phyloP scores from a whole-genome alignment of 2,888 invertebrate species.

The Microctonus brassicae region DNA sequence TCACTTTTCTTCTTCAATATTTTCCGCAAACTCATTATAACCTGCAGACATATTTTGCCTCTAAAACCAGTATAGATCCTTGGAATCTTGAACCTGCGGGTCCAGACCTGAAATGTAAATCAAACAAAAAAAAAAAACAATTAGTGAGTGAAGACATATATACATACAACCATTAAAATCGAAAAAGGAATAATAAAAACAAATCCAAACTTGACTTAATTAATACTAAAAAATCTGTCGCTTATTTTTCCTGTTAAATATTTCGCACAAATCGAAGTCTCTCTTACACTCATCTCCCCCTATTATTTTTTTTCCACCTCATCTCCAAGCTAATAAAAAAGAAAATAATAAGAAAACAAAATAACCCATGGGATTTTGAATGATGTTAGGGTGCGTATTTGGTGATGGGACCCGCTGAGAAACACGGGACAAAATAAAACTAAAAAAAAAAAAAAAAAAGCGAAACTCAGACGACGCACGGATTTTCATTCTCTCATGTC shows the following conservation, averaged over 20 bases:
- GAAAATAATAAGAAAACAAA: slow-evolving; percentile 12
- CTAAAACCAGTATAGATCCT: slow-evolving; percentile 65
- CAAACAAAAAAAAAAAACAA: slow-evolving; percentile 22
- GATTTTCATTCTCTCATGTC: slow-evolving; percentile 41
- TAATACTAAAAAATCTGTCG: slow-evolving; percentile 7
- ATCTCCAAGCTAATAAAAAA: not conserved
- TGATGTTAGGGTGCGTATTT: slow-evolving; percentile 67
- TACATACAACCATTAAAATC: not conserved
- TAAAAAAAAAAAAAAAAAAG: slow-evolving; percentile 53
- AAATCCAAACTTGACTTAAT: slow-evolving; percentile 22
- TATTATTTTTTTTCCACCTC: not conserved
- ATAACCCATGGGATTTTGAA: slow-evolving; percentile 58
- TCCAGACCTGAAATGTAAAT: slow-evolving; percentile 61
- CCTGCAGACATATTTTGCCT: slow-evolving; percentile 35
- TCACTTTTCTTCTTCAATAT: slow-evolving; percentile 24
- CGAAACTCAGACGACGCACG: slow-evolving; percentile 39
- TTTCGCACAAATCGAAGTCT: not conserved
- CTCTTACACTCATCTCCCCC: not conserved
- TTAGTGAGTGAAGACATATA: slow-evolving; percentile 25
- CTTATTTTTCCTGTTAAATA: slow-evolving; percentile 8
- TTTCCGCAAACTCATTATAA: not conserved
- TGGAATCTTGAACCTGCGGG: slow-evolving; percentile 64
- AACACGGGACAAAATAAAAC: slow-evolving; percentile 59
- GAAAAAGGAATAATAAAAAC: not conserved
- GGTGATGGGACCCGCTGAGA: slow-evolving; percentile 67